Evolutionary conservation across 1,140 invertebrate species (phyloP).

Genomic region (Drosophila yakuba): DNA sequence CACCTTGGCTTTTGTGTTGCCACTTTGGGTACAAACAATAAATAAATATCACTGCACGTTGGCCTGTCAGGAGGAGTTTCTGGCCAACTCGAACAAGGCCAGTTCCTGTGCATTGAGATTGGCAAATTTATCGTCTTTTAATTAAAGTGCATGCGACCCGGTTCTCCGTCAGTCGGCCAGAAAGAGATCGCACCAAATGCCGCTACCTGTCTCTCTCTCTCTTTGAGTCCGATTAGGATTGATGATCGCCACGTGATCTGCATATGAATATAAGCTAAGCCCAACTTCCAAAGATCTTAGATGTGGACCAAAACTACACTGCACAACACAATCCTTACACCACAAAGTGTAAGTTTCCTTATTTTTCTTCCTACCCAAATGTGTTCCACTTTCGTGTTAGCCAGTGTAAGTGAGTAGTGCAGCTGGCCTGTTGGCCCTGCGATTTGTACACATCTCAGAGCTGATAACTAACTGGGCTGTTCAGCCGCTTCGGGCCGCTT

Average conservation of each 20-base stretch:
- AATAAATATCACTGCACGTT: constrained; percentile 78
- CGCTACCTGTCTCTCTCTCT: constrained; percentile 20
- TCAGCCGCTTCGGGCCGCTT: constrained; percentile 4
- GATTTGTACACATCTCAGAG: constrained; percentile 47
- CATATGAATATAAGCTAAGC: constrained; percentile 6
- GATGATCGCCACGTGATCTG: constrained; percentile 38
- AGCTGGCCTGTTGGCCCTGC: constrained; percentile 42
- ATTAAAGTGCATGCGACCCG: constrained; percentile 80
- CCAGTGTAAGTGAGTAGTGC: constrained; percentile 54
- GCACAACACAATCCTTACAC: not conserved
- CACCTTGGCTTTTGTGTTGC: constrained; percentile 82
- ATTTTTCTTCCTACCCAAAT: too few relatives aligned
- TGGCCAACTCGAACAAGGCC: constrained; percentile 35
- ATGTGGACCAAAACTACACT: constrained; percentile 16
- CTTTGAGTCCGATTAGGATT: constrained; percentile 10
- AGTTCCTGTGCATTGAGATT: constrained; percentile 60
- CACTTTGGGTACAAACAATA: constrained; percentile 83
- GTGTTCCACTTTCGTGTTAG: not conserved
- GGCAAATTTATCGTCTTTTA: constrained; percentile 83
- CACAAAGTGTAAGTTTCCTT: too few relatives aligned
- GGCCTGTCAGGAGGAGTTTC: constrained; percentile 47
- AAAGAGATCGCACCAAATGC: constrained; percentile 65
- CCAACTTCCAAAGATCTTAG: constrained; percentile 25
- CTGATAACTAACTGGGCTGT: constrained; percentile 47
- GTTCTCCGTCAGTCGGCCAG: constrained; percentile 61